A percentile compares a stretch with the other conserved stretches of the same genome.
These are phyloP conservation scores for Ladona fulva DNA, from an alignment of 1,140 invertebrate species.

Conservation along the genomic window DNA sequence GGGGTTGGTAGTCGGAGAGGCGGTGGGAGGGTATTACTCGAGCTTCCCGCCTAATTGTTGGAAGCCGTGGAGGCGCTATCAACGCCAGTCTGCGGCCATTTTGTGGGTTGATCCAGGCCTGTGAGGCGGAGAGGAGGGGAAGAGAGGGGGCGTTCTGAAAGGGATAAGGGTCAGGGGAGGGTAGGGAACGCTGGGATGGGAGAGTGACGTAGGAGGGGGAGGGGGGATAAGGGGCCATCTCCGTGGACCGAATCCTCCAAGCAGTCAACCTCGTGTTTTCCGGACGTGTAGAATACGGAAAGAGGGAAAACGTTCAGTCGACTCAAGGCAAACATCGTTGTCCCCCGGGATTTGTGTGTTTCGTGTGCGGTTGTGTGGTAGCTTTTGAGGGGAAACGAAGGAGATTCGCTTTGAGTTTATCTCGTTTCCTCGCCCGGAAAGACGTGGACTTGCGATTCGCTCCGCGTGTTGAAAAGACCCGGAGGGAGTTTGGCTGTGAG, in stretches of 20 bases:
- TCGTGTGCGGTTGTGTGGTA: too few species aligned
- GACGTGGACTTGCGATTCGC: too few species aligned
- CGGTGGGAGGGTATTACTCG: background rate
- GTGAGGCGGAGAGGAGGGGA: background rate
- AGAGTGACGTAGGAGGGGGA: background rate
- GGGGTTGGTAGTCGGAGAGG: background rate
- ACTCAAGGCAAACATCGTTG: too few species aligned
- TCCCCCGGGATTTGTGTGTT: too few species aligned
- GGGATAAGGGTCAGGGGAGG: background rate
- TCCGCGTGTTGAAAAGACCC: too few species aligned
- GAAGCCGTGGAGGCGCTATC: background rate
- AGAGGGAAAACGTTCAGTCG: background rate
- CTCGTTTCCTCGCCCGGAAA: too few species aligned
- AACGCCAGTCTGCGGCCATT: background rate
- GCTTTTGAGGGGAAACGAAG: too few species aligned
- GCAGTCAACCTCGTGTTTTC: background rate
- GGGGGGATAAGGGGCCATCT: background rate
- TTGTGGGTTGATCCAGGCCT: background rate
- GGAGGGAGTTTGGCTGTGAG: too few species aligned
- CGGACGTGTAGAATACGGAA: background rate
- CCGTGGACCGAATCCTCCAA: background rate
- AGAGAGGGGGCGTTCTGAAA: background rate
- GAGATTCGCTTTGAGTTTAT: too few species aligned
- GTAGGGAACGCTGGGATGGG: background rate
- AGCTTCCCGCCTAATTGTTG: background rate